These are phyloP conservation scores for Hyphantria cunea DNA, from an alignment of 1,140 invertebrate species.

Conservation along the genomic window DNA sequence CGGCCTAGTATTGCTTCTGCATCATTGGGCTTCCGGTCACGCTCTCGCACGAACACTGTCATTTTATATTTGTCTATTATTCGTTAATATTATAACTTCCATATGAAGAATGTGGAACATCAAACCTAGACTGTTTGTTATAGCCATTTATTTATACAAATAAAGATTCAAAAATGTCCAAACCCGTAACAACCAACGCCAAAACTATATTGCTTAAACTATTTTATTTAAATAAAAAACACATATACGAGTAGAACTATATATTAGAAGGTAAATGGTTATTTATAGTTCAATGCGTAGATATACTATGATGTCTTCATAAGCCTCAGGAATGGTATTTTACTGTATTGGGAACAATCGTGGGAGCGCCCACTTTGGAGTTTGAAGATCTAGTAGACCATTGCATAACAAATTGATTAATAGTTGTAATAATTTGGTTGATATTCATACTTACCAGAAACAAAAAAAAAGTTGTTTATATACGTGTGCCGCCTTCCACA, in stretches of 20 bases:
- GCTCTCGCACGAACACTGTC: too few species aligned
- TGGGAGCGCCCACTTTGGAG: slow-evolving; percentile 22
- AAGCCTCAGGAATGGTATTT: slow-evolving; percentile 18
- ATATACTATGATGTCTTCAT: slow-evolving; percentile 3
- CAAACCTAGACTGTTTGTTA: too few species aligned
- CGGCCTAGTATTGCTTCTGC: too few species aligned
- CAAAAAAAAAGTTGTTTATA: too few species aligned
- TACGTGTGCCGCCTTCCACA: too few species aligned
- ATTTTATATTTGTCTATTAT: too few species aligned
- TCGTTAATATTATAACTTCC: too few species aligned
- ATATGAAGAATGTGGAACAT: too few species aligned
- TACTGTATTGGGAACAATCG: slow-evolving; percentile 13
- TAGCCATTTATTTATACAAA: neutral
- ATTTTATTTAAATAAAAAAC: neutral
- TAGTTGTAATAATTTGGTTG: too few species aligned
- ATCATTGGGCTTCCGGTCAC: too few species aligned
- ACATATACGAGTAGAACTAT: neutral
- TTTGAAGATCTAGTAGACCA: neutral
- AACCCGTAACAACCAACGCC: neutral
- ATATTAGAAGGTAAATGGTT: neutral
- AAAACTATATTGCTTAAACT: neutral
- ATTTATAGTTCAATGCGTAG: slow-evolving; percentile 3
- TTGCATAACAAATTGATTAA: too few species aligned
- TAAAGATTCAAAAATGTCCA: neutral
- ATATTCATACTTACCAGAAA: too few species aligned